These are phyloP conservation scores for Axinella damicornis DNA, from an alignment of 37 sponge, comb jelly and placozoan genomes.

Conservation along the genomic window DNA sequence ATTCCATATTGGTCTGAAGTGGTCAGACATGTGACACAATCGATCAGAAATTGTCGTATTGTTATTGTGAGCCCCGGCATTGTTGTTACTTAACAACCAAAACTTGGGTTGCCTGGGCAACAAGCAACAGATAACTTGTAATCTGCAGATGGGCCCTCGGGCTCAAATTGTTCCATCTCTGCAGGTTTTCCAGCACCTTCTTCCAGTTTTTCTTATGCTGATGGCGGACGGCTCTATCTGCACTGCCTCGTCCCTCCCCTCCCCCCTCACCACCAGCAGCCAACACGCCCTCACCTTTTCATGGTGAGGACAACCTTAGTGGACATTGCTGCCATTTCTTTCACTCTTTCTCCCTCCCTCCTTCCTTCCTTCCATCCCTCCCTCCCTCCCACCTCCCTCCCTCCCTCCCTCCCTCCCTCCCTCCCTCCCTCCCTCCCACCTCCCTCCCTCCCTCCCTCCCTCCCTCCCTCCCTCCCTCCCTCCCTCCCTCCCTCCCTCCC, in stretches of 20 bases:
- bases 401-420: no score
- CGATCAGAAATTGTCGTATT: no score
- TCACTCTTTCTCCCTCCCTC: no score
- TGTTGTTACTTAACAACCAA: no score
- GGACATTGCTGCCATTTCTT: no score
- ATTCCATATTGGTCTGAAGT: no score
- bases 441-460: neutral
- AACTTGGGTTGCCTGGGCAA: no score
- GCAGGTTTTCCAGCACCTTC: constrained; percentile 68
- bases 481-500: neutral
- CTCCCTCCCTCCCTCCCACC: neutral
- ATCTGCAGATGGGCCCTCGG: neutral
- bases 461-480: no score
- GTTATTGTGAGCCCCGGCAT: no score
- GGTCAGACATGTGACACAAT: no score
- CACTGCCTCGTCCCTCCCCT: constrained; percentile 50
- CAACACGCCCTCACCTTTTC: constrained; percentile 58
- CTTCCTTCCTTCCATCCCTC: neutral
- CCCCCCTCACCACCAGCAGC: constrained; percentile 31
- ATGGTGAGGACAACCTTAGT: constrained; percentile 38
- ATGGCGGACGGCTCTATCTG: constrained; percentile 21
- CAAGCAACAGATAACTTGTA: no score
- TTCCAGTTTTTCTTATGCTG: constrained; percentile 65
- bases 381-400: neutral
- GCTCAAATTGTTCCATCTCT: neutral